Evolutionary conservation across 2,113 vertebrate species (phyloP).

Genomic region (Arenaria interpres): DNA sequence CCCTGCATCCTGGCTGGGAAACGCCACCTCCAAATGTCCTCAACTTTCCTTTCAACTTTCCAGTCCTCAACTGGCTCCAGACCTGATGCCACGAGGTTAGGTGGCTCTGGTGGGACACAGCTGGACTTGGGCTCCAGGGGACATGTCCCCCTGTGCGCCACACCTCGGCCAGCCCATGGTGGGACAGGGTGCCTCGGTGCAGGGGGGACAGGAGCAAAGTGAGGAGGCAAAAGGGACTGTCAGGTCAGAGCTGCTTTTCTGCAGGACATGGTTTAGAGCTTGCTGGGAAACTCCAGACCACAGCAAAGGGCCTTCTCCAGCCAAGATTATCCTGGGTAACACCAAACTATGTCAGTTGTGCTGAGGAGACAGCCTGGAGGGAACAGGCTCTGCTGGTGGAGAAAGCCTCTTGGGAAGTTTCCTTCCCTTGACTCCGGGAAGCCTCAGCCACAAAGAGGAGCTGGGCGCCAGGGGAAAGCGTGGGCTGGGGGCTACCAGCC

Average conservation of each 20-base stretch:
- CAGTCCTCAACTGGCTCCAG: background rate
- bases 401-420: background rate
- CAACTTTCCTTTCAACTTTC: background rate
- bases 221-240: background rate
- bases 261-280: background rate
- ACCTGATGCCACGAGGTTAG: background rate
- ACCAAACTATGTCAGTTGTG: background rate
- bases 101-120: background rate
- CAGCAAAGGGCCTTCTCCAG: background rate
- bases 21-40: background rate
- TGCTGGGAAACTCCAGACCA: background rate
- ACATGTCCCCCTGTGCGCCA: fast-evolving
- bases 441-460: background rate
- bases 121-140: background rate
- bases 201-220: background rate
- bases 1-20: background rate
- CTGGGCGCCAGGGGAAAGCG: fast-evolving
- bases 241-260: background rate
- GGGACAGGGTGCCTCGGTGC: background rate
- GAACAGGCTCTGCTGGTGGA: background rate
- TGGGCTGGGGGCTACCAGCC: background rate
- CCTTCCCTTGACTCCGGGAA: background rate
- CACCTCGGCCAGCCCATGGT: background rate
- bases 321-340: background rate
- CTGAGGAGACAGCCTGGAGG: background rate